Base-by-base conservation (phyloP, 2,113 vertebrate species). In the Microcebus jonahi region DNA sequence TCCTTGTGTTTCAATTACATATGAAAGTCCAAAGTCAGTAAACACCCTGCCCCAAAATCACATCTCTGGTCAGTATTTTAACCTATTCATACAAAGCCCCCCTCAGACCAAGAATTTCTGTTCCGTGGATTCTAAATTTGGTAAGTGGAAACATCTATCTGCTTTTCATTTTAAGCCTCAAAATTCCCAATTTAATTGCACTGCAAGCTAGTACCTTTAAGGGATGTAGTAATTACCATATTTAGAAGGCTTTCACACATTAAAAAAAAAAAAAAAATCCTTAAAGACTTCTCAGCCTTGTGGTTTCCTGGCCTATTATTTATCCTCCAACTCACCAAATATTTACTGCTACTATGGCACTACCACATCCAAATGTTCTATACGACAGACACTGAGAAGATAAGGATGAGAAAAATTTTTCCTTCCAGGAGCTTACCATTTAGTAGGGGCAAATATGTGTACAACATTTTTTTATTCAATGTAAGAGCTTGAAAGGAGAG, bases 141-240 rank as follows among this genome's bases (percentile, higher is more conserved):
- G 36, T 36, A 50, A 93, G 8, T 71, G 23, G 10, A 61, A 80
- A 1, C 25, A 75, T 70, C 90, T 55, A 39, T 70, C 39, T 88
- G 70, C 23, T 59, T 93, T 94, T 79, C 86, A 68, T 93, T 96
- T 94, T 84, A 91, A 95, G 57, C 25, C 53, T 90, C 70, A 85
- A 61, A 95, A 57, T 79, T 77, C 59, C n/a, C 29, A 88, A 10
- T 82, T 83, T 86, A 88, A 92, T 90, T 88, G 14, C 34, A 88
- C 25, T 83, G 65, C 36, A 77, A 85, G 55, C 59, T 91, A 57
- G 31, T 82, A 45, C 77, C 67, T 93, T 63, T 31, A 95, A 95
- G 34, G 39, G 31, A 27, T 50, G 59, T 88, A 88, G 39, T 81
- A 63, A 92, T 50, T 42, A 27, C 55, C 71, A 81, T 25, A 63